phyloP scores from a whole-genome alignment of 2,797 vertebrate genomes.

The Gallinago nigripennis region DNA sequence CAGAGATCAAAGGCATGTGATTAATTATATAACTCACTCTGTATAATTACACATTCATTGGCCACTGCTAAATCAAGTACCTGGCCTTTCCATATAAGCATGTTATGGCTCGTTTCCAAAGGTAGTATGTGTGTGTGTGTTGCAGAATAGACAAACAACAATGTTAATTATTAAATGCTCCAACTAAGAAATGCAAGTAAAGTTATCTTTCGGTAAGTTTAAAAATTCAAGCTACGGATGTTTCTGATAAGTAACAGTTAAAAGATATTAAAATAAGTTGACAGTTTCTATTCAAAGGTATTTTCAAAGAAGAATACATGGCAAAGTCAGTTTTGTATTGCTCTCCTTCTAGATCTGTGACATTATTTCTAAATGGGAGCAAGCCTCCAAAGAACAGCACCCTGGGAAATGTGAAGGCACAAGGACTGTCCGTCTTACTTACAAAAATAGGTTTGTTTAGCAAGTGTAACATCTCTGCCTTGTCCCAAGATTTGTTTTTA shows the following conservation, averaged over 20 bases:
- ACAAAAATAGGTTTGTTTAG: constrained; percentile 90
- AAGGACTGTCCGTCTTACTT: constrained; percentile 92
- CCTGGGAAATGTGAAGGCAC: constrained; percentile 93
- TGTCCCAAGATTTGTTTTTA: background rate
- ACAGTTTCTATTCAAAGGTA: background rate
- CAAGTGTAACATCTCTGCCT: background rate
- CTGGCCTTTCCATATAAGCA: constrained; percentile 1
- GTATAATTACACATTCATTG: background rate
- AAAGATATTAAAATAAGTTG: background rate
- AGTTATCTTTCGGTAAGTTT: background rate
- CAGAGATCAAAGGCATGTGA: background rate
- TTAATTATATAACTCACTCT: background rate
- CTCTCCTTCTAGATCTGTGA: constrained; percentile 89
- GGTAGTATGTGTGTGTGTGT: background rate
- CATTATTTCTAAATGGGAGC: constrained; percentile 98
- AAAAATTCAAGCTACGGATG: background rate
- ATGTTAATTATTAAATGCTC: constrained; percentile 24
- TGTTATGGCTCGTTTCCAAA: background rate
- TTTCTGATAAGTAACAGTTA: background rate
- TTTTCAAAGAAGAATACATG: background rate
- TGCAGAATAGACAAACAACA: background rate
- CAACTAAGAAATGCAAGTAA: background rate
- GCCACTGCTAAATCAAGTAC: background rate
- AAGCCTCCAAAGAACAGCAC: constrained; percentile 92
- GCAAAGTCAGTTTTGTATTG: background rate